Conservation (phyloP, 2,797 vertebrate genomes). For the Acrossocheilus fasciatus region DNA sequence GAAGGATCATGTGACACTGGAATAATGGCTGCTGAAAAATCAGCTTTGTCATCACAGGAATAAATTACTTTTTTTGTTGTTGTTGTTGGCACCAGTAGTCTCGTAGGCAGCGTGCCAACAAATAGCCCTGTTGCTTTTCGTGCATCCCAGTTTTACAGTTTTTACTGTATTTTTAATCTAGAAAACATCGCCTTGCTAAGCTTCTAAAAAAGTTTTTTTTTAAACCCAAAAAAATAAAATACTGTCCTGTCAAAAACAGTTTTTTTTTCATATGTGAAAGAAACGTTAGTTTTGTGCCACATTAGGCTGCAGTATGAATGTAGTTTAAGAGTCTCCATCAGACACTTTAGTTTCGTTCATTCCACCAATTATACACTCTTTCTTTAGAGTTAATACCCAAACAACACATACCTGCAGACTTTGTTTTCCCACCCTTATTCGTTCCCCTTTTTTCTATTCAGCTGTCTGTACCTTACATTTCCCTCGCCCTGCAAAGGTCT, state of each 20-base stretch:
- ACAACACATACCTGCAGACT: constrained; percentile 65
- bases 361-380: constrained; percentile 65
- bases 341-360: constrained; percentile 65
- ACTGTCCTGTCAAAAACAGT: neutral
- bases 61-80: too few relatives aligned
- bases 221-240: neutral
- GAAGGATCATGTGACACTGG: neutral
- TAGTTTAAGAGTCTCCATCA: constrained; percentile 74
- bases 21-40: neutral
- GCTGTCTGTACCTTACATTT: constrained; percentile 59
- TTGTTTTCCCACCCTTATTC: constrained; percentile 64
- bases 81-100: too few relatives aligned
- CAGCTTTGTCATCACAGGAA: neutral
- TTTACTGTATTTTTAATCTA: neutral
- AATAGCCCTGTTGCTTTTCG: neutral
- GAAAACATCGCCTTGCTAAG: neutral
- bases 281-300: constrained; percentile 69
- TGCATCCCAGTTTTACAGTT: neutral
- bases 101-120: neutral
- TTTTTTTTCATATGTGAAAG: neutral
- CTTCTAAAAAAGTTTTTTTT: too few relatives aligned
- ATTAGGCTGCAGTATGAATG: constrained; percentile 74
- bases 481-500: constrained; percentile 51
- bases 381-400: constrained; percentile 54
- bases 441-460: constrained; percentile 39